Conservation (phyloP, 2,113 vertebrate genomes). For the Ursus arctos region DNA sequence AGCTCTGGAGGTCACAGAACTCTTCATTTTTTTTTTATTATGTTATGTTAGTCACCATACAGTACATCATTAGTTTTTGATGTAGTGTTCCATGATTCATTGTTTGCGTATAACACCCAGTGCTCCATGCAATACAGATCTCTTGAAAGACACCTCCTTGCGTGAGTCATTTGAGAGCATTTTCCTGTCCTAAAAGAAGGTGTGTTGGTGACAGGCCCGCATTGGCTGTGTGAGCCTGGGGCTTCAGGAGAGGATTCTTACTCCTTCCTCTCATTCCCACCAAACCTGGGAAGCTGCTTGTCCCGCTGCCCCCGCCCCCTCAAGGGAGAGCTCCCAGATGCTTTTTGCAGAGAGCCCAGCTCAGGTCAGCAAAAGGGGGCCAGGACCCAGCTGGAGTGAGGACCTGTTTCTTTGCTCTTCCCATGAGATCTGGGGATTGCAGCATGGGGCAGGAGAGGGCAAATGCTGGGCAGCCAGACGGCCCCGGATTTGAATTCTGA, state of each 20-base stretch:
- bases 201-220: neutral
- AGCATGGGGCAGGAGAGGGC: neutral
- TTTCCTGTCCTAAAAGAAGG: neutral
- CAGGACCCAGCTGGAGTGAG: neutral
- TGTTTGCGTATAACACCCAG: no score
- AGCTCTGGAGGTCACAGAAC: neutral
- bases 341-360: neutral
- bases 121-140: no score
- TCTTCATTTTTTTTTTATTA: no score
- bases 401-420: neutral
- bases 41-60: no score
- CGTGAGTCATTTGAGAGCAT: neutral
- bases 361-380: neutral
- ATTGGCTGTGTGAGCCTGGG: rapidly evolving
- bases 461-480: rapidly evolving
- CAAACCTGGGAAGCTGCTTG: rapidly evolving
- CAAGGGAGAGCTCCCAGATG: neutral
- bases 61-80: no score
- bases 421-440: no score
- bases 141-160: neutral
- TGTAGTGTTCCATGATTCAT: no score
- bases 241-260: neutral
- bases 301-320: no score
- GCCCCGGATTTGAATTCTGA: neutral
- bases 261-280: neutral